Evolutionary conservation across 1,140 invertebrate species (phyloP).

Genomic region (Acromyrmex charruanus): DNA sequence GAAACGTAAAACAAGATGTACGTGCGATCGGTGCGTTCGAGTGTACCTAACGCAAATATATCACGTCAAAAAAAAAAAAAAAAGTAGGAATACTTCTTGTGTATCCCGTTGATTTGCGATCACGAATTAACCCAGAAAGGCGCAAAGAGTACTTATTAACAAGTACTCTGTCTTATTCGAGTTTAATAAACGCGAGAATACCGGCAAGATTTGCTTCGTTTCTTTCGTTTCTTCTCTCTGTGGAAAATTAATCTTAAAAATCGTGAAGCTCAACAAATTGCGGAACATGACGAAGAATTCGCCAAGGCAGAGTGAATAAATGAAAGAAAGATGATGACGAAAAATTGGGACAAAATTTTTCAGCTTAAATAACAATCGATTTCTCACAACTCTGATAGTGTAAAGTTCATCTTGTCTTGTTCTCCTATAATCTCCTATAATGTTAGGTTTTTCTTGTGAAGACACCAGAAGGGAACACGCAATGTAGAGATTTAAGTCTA

Average conservation of each 20-base stretch:
- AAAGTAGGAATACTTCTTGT: slow-evolving; percentile 2
- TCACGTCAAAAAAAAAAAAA: background rate
- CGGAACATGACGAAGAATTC: background rate
- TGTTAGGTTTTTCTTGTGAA: background rate
- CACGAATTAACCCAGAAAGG: slow-evolving; percentile 19
- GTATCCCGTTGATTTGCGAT: slow-evolving; percentile 40
- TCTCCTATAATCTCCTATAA: too few species aligned
- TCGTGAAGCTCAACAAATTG: background rate
- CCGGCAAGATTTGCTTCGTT: background rate
- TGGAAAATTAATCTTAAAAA: slow-evolving; percentile 14
- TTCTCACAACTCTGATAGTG: background rate
- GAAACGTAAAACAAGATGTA: slow-evolving; percentile 33
- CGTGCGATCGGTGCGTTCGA: slow-evolving; percentile 5
- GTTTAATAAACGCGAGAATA: background rate
- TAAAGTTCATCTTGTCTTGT: background rate
- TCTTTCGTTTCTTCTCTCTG: background rate
- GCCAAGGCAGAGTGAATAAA: background rate
- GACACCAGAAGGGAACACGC: too few species aligned
- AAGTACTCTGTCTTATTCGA: too few species aligned
- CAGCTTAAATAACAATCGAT: background rate
- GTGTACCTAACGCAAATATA: slow-evolving; percentile 31
- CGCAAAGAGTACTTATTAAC: background rate
- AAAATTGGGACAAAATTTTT: slow-evolving; percentile 11
- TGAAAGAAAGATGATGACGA: background rate
- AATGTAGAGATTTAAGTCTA: too few species aligned